A percentile compares a stretch with the other conserved stretches of the same genome.
Evolutionary conservation across 2,797 vertebrate genomes (phyloP).

Genomic region (Neopelma chrysocephalum): DNA sequence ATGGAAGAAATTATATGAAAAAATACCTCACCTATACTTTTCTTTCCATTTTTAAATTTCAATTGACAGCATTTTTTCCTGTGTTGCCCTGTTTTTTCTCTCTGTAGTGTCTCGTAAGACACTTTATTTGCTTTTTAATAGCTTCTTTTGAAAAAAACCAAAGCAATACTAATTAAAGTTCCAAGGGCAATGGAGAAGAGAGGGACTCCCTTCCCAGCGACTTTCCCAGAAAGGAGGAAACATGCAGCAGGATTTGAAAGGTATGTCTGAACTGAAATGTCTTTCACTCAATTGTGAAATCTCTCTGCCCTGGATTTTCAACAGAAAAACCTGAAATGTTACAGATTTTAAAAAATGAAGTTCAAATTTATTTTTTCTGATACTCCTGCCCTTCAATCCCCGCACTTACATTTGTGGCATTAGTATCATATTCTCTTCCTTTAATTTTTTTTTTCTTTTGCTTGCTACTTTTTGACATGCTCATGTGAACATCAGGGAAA

Average conservation of each 20-base stretch:
- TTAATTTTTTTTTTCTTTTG: background rate
- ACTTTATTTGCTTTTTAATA: constrained; percentile 79
- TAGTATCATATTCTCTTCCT: background rate
- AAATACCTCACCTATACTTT: constrained; percentile 67
- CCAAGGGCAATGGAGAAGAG: constrained; percentile 77
- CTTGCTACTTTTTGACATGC: background rate
- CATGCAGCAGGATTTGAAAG: constrained; percentile 70
- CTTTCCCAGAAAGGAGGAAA: constrained; percentile 68
- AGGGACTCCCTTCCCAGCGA: constrained; percentile 58
- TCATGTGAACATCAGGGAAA: background rate
- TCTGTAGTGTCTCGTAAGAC: constrained; percentile 72
- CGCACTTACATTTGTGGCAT: background rate
- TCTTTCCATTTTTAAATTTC: constrained; percentile 55
- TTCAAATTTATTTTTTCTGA: background rate
- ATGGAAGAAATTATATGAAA: constrained; percentile 60
- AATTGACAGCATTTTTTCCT: constrained; percentile 70
- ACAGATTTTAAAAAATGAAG: background rate
- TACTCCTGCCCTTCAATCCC: background rate
- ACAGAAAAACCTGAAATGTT: background rate
- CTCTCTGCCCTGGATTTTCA: constrained; percentile 42
- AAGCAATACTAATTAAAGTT: constrained; percentile 79
- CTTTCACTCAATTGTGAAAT: constrained; percentile 40
- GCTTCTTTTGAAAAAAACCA: constrained; percentile 81
- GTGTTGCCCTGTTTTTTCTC: constrained; percentile 55
- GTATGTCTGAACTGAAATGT: constrained; percentile 72